Evolutionary conservation across 37 sponge, comb jelly and placozoan species (phyloP).

Genomic region (Cliona cf. orientalis): DNA sequence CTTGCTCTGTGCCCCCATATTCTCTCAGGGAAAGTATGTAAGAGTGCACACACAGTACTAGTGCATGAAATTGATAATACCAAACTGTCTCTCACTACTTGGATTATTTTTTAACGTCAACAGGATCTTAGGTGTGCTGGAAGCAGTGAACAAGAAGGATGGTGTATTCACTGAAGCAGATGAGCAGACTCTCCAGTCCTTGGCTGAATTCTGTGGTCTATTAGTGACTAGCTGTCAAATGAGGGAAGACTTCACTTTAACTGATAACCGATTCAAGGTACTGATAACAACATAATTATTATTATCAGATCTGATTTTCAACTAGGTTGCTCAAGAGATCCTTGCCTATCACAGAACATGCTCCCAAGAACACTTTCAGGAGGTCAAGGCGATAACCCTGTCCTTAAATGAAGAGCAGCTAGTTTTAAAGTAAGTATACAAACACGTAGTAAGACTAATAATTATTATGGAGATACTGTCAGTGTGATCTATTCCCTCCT

Average conservation of each 20-base stretch:
- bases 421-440: not conserved
- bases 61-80: too few species aligned
- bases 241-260: not conserved
- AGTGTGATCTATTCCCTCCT: not conserved
- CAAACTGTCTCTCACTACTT: too few species aligned
- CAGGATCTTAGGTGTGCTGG: constrained; percentile 68
- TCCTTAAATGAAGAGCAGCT: not conserved
- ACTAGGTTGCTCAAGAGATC: constrained; percentile 46
- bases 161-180: constrained; percentile 45
- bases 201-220: constrained; percentile 11
- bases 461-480: not conserved
- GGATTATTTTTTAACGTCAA: constrained; percentile 36
- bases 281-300: not conserved
- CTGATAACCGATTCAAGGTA: constrained; percentile 14
- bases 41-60: too few species aligned
- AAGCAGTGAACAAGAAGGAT: constrained; percentile 66
- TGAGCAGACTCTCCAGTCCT: not conserved
- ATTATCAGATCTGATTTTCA: not conserved
- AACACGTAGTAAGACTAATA: not conserved
- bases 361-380: constrained; percentile 31
- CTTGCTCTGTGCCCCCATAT: constrained; percentile 75
- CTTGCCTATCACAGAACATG: constrained; percentile 55
- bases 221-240: not conserved
- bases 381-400: not conserved
- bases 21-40: constrained; percentile 39